Conservation (phyloP, 2,888 invertebrate genomes). For the Nephrotoma appendiculata region DNA sequence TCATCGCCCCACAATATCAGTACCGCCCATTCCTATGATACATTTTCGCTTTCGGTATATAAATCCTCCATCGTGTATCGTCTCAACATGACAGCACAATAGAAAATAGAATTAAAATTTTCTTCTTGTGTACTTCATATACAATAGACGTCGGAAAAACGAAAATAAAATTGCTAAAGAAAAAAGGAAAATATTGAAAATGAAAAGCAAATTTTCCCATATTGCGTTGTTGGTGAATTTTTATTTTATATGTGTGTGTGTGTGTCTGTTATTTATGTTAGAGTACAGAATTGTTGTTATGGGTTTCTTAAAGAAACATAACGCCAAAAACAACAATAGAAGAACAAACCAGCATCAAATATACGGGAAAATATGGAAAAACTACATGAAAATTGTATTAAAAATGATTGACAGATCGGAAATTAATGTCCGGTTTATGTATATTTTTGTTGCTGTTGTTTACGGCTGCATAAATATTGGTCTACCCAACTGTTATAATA, state of each 20-base stretch:
- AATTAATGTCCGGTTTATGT: neutral
- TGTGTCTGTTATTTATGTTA: neutral
- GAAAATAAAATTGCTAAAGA: neutral
- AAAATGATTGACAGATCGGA: neutral
- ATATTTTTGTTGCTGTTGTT: neutral
- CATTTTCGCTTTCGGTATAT: neutral
- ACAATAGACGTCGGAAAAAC: neutral
- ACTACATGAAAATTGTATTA: neutral
- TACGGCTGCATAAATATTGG: neutral
- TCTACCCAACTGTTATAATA: neutral
- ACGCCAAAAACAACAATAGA: neutral
- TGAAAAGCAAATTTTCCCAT: neutral
- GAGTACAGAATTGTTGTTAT: neutral
- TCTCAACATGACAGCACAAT: neutral
- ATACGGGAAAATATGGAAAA: neutral
- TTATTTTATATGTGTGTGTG: neutral
- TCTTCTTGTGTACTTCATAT: neutral
- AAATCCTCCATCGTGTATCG: neutral
- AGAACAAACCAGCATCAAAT: neutral
- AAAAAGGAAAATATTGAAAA: neutral
- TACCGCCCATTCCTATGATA: neutral
- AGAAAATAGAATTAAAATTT: neutral
- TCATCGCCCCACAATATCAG: neutral
- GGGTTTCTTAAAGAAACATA: neutral
- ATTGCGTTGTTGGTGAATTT: neutral